These are phyloP conservation scores for Monodelphis domestica DNA, from an alignment of 2,797 vertebrate species.

Conservation along the genomic window DNA sequence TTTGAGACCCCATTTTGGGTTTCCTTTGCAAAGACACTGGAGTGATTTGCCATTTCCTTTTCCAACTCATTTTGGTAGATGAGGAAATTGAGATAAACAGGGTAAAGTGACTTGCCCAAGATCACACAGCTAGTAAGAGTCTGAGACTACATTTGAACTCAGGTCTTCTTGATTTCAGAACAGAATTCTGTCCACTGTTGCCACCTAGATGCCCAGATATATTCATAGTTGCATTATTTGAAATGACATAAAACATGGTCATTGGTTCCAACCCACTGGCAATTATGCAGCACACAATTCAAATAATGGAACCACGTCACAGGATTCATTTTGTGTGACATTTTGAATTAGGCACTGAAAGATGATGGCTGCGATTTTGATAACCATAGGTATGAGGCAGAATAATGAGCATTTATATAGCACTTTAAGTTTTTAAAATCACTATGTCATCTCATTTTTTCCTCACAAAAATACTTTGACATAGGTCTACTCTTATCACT, in stretches of 20 bases:
- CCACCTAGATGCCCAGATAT: no score
- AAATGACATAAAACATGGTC: background rate
- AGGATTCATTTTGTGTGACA: background rate
- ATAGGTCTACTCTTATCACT: background rate
- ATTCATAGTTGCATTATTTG: background rate
- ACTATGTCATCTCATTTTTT: background rate
- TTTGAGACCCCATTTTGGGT: no score
- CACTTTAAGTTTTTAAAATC: background rate
- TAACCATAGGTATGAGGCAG: background rate
- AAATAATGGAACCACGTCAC: background rate
- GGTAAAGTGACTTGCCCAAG: no score
- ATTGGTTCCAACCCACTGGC: background rate
- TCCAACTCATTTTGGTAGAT: no score
- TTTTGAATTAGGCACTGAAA: background rate
- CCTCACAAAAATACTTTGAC: background rate
- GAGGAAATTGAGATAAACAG: no score
- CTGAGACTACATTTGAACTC: no score
- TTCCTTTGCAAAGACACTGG: no score
- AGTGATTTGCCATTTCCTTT: no score
- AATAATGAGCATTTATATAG: background rate
- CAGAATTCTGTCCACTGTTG: no score
- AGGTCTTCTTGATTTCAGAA: no score
- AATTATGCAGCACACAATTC: background rate
- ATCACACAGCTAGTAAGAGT: no score
- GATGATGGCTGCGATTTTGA: background rate